These are phyloP conservation scores for Chymomyza fuscimana DNA, from an alignment of 2,888 invertebrate species.

Conservation along the genomic window DNA sequence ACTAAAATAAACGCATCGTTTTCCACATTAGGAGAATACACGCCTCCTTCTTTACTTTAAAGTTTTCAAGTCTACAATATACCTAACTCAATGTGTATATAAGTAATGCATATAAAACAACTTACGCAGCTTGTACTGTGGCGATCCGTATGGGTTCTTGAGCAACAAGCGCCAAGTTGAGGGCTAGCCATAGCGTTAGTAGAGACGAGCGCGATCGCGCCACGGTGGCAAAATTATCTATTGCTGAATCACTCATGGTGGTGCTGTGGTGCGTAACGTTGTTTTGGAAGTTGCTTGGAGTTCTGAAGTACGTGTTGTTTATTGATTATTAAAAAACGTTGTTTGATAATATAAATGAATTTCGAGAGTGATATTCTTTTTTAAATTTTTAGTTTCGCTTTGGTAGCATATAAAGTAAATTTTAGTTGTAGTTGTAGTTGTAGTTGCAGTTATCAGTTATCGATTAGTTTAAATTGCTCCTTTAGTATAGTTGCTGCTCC, in stretches of 20 bases:
- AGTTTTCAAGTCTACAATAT: too few relatives aligned
- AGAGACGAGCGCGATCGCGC: slow-evolving; percentile 76
- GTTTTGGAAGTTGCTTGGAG: slow-evolving; percentile 34
- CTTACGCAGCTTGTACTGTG: slow-evolving; percentile 80
- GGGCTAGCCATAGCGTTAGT: slow-evolving; percentile 79
- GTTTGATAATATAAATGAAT: slow-evolving; percentile 42
- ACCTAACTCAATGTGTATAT: too few relatives aligned
- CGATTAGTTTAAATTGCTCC: slow-evolving; percentile 13
- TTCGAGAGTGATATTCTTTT: slow-evolving; percentile 13
- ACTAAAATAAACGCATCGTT: too few relatives aligned
- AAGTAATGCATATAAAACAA: slow-evolving; percentile 26
- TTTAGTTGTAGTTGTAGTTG: slow-evolving; percentile 52
- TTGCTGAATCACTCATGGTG: slow-evolving; percentile 78
- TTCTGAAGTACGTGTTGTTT: slow-evolving; percentile 1
- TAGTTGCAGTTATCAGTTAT: slow-evolving; percentile 46
- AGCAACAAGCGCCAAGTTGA: slow-evolving; percentile 79
- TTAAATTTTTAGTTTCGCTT: slow-evolving; percentile 17
- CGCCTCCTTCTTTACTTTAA: too few relatives aligned
- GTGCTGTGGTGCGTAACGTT: slow-evolving; percentile 37
- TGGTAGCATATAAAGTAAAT: slow-evolving; percentile 64
- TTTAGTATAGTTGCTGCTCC: slow-evolving; percentile 20
- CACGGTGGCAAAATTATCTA: slow-evolving; percentile 74
- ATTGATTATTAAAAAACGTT: slow-evolving; percentile 53
- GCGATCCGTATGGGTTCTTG: slow-evolving; percentile 78
- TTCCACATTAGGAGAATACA: too few relatives aligned